Percentiles rank a stretch among this genome's conserved stretches.
These are phyloP conservation scores for Nyctereutes procyonoides DNA, from an alignment of 2,113 vertebrate species.

Conservation along the genomic window DNA sequence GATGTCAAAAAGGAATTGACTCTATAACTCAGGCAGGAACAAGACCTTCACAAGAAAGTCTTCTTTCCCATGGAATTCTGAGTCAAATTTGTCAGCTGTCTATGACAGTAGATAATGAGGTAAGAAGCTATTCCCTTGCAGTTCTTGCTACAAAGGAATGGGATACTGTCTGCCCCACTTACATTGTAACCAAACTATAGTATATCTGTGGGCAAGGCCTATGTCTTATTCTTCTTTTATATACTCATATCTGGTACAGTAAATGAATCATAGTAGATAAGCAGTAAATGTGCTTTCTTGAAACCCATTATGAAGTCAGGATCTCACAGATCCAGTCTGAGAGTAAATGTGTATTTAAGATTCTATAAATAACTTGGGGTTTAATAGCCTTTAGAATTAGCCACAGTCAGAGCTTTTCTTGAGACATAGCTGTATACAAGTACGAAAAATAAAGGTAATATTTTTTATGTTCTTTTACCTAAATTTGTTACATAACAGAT, in stretches of 20 bases:
- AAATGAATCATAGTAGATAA: neutral
- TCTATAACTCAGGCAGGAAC: neutral
- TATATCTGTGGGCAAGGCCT: neutral
- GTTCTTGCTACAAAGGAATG: neutral
- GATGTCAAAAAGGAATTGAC: neutral
- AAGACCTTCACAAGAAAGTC: neutral
- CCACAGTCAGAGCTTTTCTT: neutral
- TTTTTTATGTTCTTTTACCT: neutral
- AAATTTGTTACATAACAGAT: neutral
- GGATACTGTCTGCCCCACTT: neutral
- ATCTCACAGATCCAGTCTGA: neutral
- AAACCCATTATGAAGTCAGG: neutral
- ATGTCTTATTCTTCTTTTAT: neutral
- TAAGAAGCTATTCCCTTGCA: neutral
- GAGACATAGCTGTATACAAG: neutral
- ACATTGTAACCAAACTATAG: neutral
- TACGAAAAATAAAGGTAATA: neutral
- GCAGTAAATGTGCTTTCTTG: neutral
- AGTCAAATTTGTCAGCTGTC: neutral
- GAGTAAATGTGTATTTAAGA: slow-evolving; percentile 10
- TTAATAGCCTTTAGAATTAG: neutral
- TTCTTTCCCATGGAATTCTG: neutral
- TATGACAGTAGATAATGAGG: neutral
- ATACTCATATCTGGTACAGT: neutral
- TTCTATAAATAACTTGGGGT: neutral